phyloP scores from a whole-genome alignment of 2,113 vertebrate genomes.

The Paralichthys olivaceus region DNA sequence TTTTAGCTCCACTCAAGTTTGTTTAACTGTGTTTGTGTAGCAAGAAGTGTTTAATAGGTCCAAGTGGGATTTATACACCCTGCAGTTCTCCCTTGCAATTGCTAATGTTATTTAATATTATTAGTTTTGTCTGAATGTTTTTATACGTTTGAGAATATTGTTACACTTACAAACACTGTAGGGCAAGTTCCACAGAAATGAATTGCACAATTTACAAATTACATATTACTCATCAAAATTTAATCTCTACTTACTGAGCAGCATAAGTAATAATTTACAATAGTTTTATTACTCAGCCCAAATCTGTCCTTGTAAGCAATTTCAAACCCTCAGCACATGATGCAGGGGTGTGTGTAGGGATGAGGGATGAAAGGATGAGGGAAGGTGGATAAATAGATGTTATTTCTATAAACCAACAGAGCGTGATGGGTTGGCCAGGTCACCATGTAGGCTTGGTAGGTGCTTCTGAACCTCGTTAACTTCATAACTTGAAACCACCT shows the following conservation, averaged over 20 bases:
- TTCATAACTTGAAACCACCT: too few relatives aligned
- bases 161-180: not conserved
- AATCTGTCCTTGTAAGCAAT: too few relatives aligned
- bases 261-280: not conserved
- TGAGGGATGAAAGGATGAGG: too few relatives aligned
- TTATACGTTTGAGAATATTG: not conserved
- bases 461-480: too few relatives aligned
- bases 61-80: not conserved
- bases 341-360: too few relatives aligned
- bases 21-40: slow-evolving; percentile 32
- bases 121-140: not conserved
- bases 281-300: too few relatives aligned
- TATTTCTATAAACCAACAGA: too few relatives aligned
- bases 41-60: slow-evolving; percentile 30
- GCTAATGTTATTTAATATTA: not conserved
- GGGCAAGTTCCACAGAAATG: not conserved
- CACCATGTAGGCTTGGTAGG: too few relatives aligned
- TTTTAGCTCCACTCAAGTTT: slow-evolving; percentile 38
- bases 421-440: too few relatives aligned
- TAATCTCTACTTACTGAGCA: not conserved
- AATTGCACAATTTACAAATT: not conserved
- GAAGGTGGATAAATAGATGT: too few relatives aligned
- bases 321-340: too few relatives aligned
- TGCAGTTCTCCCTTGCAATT: not conserved
- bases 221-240: not conserved